A percentile compares a stretch with the other conserved stretches of the same genome.
Evolutionary conservation across 2,888 invertebrate species (phyloP).

Genomic region (Cheilosia pagana): DNA sequence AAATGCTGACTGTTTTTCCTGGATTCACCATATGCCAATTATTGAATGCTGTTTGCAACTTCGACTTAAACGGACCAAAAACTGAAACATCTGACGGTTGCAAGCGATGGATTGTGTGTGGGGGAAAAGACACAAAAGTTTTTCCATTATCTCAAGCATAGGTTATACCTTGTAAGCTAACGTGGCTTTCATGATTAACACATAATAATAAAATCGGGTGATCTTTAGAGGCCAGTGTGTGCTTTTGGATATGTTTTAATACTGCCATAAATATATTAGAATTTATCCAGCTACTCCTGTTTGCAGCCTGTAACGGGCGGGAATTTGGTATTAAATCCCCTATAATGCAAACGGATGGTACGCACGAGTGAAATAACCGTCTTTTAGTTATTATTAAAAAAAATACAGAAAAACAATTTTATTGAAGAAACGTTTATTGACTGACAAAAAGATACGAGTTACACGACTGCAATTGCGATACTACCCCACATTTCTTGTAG

Average conservation of each 20-base stretch:
- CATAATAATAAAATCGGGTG: constrained; percentile 76
- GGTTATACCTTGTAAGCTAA: constrained; percentile 77
- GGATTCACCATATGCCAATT: constrained; percentile 38
- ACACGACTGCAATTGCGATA: no score
- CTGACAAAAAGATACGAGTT: no score
- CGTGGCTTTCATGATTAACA: constrained; percentile 80
- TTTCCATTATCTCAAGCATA: constrained; percentile 80
- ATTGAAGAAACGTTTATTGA: no score
- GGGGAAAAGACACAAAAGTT: constrained; percentile 69
- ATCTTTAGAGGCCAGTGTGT: constrained; percentile 67
- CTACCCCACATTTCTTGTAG: no score
- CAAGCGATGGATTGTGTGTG: constrained; percentile 76
- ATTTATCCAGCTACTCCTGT: constrained; percentile 78
- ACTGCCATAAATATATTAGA: constrained; percentile 76
- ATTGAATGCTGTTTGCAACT: constrained; percentile 56
- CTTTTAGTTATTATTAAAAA: no score
- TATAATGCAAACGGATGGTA: no score
- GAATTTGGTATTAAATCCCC: no score
- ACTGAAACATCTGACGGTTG: constrained; percentile 74
- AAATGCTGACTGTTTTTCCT: constrained; percentile 47
- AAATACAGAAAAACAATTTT: no score
- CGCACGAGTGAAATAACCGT: no score
- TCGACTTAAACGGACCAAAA: constrained; percentile 62
- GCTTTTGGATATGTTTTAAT: constrained; percentile 76
- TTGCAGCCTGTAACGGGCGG: no score